Percentiles rank a stretch among this genome's conserved stretches.
phyloP scores from a whole-genome alignment of 1,140 invertebrate species.

The Metopolophium dirhodum region DNA sequence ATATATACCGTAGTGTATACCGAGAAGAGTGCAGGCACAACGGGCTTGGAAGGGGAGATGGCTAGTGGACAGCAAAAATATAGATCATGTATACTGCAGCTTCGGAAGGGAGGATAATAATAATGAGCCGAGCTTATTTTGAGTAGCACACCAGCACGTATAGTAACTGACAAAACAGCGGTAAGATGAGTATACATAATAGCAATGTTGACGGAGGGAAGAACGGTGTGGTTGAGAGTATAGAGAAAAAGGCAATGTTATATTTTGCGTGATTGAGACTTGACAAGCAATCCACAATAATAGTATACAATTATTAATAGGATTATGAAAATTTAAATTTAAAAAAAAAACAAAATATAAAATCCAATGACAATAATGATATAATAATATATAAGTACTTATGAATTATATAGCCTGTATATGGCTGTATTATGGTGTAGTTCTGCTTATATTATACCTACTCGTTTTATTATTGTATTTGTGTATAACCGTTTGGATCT shows the following conservation, averaged over 20 bases:
- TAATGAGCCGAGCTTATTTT: slow-evolving; percentile 16
- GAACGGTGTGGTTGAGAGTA: background rate
- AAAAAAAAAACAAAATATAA: background rate
- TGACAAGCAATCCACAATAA: background rate
- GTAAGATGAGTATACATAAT: background rate
- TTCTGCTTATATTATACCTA: background rate
- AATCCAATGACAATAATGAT: background rate
- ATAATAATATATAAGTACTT: background rate
- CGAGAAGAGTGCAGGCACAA: background rate
- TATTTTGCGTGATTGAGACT: background rate
- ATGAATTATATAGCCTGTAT: background rate
- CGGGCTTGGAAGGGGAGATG: background rate
- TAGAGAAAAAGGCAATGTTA: background rate
- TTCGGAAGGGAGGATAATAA: background rate
- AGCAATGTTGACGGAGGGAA: background rate
- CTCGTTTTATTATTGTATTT: background rate
- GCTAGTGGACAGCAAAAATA: background rate
- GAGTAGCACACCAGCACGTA: background rate
- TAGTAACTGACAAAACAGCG: slow-evolving; percentile 9
- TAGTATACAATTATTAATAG: background rate
- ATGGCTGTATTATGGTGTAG: background rate
- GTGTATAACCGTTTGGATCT: background rate
- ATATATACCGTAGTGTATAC: too few relatives aligned
- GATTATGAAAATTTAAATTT: background rate
- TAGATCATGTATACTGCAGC: background rate